These are phyloP conservation scores for Neosilurus hyrtlii DNA, from an alignment of 2,797 vertebrate species.

Conservation along the genomic window DNA sequence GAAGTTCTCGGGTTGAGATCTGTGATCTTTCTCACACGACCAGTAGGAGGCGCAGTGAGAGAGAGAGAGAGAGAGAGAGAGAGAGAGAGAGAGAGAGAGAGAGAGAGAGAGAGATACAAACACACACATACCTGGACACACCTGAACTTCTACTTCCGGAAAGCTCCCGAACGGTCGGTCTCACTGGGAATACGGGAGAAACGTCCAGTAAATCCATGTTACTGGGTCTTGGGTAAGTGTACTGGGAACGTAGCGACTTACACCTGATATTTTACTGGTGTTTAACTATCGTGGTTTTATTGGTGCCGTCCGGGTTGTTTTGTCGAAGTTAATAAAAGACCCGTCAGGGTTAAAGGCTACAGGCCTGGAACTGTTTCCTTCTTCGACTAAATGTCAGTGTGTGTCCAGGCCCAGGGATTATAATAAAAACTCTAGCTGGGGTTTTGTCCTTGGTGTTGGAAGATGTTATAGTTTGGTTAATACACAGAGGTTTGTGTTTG, in stretches of 20 bases:
- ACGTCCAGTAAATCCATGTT: neutral
- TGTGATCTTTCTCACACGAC: neutral
- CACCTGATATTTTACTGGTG: neutral
- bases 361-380: neutral
- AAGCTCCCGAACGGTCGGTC: slow-evolving; percentile 16
- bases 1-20: neutral
- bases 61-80: neutral
- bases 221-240: slow-evolving; percentile 30
- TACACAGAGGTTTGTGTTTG: neutral
- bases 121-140: neutral
- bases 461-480: neutral
- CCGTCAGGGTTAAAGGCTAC: neutral
- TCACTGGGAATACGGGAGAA: neutral
- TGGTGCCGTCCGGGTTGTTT: slow-evolving; percentile 1
- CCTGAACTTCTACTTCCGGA: slow-evolving; percentile 45
- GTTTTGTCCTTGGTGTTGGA: neutral
- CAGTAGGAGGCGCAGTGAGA: slow-evolving; percentile 12
- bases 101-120: neutral
- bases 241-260: neutral
- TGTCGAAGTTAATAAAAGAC: neutral
- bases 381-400: neutral
- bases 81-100: neutral
- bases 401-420: neutral
- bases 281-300: neutral
- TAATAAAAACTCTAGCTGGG: neutral